Percentiles rank a stretch among this genome's conserved stretches.
phyloP scores from a whole-genome alignment of 2,797 vertebrate species.

The Pseudomugil tenellus region DNA sequence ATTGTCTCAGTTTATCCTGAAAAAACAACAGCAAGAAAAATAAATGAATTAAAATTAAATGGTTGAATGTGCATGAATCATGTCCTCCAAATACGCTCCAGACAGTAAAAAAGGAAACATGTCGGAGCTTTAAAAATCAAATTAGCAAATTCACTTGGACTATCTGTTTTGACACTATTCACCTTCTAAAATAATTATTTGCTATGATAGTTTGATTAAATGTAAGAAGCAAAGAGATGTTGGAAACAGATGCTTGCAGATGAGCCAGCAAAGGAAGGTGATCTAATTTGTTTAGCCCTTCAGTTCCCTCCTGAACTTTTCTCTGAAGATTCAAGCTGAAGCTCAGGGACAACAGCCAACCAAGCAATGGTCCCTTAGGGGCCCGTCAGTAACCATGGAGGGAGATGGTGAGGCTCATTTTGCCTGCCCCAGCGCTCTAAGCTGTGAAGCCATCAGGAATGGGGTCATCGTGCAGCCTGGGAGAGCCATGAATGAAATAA shows the following conservation, averaged over 20 bases:
- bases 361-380: constrained; percentile 47
- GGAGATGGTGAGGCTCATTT: constrained; percentile 25
- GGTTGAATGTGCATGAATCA: too few species aligned
- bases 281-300: constrained; percentile 71
- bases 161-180: not conserved
- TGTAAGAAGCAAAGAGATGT: constrained; percentile 8
- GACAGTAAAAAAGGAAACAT: too few species aligned
- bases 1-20: too few species aligned
- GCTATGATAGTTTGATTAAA: not conserved
- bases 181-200: not conserved
- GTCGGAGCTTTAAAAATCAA: too few species aligned
- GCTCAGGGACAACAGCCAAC: constrained; percentile 42
- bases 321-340: constrained; percentile 40
- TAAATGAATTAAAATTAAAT: too few species aligned
- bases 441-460: constrained; percentile 48
- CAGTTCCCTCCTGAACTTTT: constrained; percentile 28
- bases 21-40: too few species aligned
- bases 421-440: constrained; percentile 33
- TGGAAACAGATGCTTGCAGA: constrained; percentile 13
- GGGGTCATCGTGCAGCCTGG: constrained; percentile 33
- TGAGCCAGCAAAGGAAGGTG: constrained; percentile 44
- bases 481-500: constrained; percentile 53
- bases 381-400: constrained; percentile 57
- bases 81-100: too few species aligned
- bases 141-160: too few species aligned